Evolutionary conservation across 2,113 vertebrate genomes (phyloP), one percentile per base, ranked within the genome.

Genomic region (Narcine bancroftii): DNA sequence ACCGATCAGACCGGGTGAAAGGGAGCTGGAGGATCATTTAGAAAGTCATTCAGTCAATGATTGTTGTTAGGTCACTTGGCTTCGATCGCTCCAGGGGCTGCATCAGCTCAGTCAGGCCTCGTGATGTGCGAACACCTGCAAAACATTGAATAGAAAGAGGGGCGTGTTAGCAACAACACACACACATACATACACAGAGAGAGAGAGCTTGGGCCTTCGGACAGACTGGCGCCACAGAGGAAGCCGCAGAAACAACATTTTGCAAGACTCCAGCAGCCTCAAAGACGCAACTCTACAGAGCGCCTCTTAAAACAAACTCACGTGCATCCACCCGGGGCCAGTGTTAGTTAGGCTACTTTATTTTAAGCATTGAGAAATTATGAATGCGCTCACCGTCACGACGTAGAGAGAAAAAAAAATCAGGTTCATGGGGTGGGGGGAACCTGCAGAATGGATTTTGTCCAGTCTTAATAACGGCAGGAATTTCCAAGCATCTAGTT

Each of bases 201-300:
- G n/a, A n/a, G n/a, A n/a, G n/a, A 97, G 97, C 97, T 96, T 97
- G 97, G 96, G 98, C 97, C 97, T 97, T 97, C 96, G 96, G 98
- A 98, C 98, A 97, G 97, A 95, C 97, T 97, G 98, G 99, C 98
- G 97, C 98, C 98, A 98, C 95, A 94, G 96, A 97, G 97, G 97
- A 98, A 99, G 97, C 98, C 98, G 95, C 97, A 97, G 97, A 97
- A 97, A 97, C 96, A 98, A 97, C 97, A 97, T 97, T 99, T 97
- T 87, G 81, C 81, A 60, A 91, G 87, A 42, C 24, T 42, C 50
- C 29, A 87, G 83, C 50, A 53, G 3, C 26, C 87, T 21, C 63
- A 36, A 97, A 98, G 97, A 97, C 95, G 95, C 97, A 96, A 96
- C 96, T 96, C 96, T 97, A 97, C 96, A 96, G 69, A 91, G 87